Evolutionary conservation across 2,797 vertebrate species (phyloP).

Genomic region (Heteromormyrus szaboi): DNA sequence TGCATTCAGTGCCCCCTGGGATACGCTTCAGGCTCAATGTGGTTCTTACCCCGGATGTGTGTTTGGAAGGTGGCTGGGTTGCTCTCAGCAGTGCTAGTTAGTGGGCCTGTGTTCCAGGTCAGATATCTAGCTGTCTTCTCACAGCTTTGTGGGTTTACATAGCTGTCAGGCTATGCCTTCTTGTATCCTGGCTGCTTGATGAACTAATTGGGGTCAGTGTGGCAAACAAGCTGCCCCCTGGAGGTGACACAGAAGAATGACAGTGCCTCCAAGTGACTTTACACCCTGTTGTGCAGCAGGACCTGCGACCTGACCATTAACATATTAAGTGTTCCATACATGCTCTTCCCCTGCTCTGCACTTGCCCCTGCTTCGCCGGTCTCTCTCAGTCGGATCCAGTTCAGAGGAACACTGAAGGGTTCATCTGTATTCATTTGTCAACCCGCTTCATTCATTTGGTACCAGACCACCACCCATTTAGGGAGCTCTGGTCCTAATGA

Average conservation of each 20-base stretch:
- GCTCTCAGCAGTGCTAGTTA: neutral
- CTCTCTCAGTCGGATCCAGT: neutral
- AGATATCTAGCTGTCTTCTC: neutral
- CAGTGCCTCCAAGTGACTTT: neutral
- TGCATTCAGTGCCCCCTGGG: neutral
- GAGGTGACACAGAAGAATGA: neutral
- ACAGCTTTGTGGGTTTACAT: neutral
- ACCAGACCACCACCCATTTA: constrained; percentile 4
- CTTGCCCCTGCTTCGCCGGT: neutral
- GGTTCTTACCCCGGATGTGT: neutral
- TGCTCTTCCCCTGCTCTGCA: too few relatives aligned
- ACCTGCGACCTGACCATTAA: neutral
- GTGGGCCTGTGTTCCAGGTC: neutral
- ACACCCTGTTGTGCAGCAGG: neutral
- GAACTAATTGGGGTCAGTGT: neutral
- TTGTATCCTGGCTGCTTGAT: neutral
- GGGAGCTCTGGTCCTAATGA: constrained; percentile 34
- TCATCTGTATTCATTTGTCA: constrained; percentile 30
- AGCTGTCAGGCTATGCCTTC: neutral
- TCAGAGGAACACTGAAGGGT: neutral
- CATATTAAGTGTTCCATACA: neutral
- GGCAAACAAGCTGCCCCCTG: neutral
- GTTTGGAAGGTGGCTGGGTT: neutral
- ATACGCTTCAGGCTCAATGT: neutral
- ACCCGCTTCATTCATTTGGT: neutral